Evolutionary conservation across 2,888 invertebrate species (phyloP).

Genomic region (Synanthedon tipuliformis): DNA sequence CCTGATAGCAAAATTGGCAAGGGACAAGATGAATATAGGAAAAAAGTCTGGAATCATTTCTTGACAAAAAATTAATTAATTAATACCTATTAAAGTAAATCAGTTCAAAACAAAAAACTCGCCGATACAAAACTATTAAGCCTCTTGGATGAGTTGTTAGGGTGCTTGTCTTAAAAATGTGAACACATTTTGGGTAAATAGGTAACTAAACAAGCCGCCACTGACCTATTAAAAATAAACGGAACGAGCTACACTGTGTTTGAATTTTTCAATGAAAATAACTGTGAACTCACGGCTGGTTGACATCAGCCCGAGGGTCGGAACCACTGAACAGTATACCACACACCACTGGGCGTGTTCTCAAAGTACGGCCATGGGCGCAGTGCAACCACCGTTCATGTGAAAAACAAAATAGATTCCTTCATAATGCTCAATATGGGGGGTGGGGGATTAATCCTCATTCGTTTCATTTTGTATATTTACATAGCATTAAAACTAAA

Average conservation of each 20-base stretch:
- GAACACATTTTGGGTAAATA: slow-evolving; percentile 6
- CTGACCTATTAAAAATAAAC: slow-evolving; percentile 4
- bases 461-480: too few species aligned
- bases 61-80: too few species aligned
- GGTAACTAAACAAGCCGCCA: slow-evolving; percentile 7
- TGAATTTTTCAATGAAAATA: slow-evolving; percentile 3
- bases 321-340: slow-evolving; percentile 14
- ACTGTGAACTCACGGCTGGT: slow-evolving; percentile 1
- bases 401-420: not conserved
- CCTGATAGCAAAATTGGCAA: too few species aligned
- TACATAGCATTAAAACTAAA: not conserved
- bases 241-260: slow-evolving; percentile 1
- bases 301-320: slow-evolving; percentile 8
- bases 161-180: not conserved
- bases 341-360: slow-evolving; percentile 6
- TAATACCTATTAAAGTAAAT: too few species aligned
- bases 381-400: not conserved
- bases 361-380: slow-evolving; percentile 1
- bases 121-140: too few species aligned
- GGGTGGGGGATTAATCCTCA: too few species aligned
- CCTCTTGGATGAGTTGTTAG: too few species aligned
- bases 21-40: too few species aligned
- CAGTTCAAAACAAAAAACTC: not conserved
- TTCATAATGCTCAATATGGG: not conserved
- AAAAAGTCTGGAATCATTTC: too few species aligned